phyloP scores from a whole-genome alignment of 2,113 vertebrate genomes.

The Cricetomys ansorgei region DNA sequence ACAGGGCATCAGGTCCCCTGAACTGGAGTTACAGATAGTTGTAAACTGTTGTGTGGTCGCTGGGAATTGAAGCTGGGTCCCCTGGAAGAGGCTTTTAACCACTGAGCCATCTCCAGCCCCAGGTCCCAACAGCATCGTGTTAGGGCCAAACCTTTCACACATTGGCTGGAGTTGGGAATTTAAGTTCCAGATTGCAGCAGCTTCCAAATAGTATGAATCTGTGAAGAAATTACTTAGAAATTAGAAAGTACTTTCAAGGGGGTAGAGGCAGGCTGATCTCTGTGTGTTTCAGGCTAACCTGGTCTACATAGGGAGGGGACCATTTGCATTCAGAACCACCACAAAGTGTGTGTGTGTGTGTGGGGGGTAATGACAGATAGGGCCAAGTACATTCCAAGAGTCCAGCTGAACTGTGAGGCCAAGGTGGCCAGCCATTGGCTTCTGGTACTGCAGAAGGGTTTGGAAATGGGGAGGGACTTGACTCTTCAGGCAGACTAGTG shows the following conservation, averaged over 20 bases:
- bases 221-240: background rate
- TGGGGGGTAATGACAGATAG: background rate
- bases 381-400: background rate
- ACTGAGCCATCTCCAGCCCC: background rate
- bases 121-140: background rate
- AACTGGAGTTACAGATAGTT: background rate
- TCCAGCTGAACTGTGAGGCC: background rate
- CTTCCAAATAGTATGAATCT: background rate
- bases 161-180: background rate
- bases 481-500: too few relatives aligned
- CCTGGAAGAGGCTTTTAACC: background rate
- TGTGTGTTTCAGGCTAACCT: background rate
- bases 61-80: background rate
- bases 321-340: background rate
- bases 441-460: background rate
- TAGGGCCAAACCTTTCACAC: background rate
- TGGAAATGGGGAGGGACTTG: background rate
- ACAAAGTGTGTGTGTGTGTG: background rate
- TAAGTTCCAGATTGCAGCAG: background rate
- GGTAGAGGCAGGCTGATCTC: background rate
- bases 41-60: background rate
- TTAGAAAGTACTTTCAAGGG: background rate
- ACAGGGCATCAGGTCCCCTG: background rate
- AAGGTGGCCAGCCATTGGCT: background rate
- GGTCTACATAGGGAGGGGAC: background rate